Conservation (phyloP, 1,140 invertebrate genomes). For the Danaus plexippus region DNA sequence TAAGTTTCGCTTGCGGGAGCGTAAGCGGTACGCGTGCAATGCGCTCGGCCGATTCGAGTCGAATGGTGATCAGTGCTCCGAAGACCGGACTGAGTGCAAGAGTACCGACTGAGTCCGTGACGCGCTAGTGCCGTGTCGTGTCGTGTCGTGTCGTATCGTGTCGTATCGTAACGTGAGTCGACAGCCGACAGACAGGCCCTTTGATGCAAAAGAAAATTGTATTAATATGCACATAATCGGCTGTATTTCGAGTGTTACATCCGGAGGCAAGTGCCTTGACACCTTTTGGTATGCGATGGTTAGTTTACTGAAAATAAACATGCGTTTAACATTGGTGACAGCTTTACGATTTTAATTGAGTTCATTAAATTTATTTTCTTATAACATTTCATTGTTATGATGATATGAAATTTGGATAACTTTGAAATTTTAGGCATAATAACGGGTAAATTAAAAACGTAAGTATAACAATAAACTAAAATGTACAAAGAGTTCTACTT, state of each 20-base stretch:
- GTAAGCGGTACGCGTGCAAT: constrained; percentile 33
- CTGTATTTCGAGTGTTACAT: constrained; percentile 29
- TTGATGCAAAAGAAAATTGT: constrained; percentile 41
- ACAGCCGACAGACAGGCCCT: constrained; percentile 17
- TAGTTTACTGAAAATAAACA: no score
- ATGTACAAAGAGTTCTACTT: no score
- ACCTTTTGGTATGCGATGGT: constrained; percentile 1
- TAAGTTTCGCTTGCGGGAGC: constrained; percentile 47
- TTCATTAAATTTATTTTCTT: no score
- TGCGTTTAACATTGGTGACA: no score
- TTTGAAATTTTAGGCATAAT: no score
- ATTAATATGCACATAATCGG: constrained; percentile 46
- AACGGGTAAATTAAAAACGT: no score
- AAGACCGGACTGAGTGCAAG: constrained; percentile 21
- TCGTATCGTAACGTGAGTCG: not conserved
- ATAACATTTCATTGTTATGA: no score
- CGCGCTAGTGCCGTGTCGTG: constrained; percentile 8
- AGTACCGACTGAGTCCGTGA: not conserved
- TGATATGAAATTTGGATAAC: no score
- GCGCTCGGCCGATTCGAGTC: constrained; percentile 38
- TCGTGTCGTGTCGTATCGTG: constrained; percentile 1
- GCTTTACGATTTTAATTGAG: no score
- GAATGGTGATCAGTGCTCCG: constrained; percentile 32
- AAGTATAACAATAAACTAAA: no score
- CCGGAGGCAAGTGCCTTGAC: constrained; percentile 18